Base-by-base conservation (phyloP, 2,797 vertebrate genomes). In the Xiphorhynchus erythropygius region DNA sequence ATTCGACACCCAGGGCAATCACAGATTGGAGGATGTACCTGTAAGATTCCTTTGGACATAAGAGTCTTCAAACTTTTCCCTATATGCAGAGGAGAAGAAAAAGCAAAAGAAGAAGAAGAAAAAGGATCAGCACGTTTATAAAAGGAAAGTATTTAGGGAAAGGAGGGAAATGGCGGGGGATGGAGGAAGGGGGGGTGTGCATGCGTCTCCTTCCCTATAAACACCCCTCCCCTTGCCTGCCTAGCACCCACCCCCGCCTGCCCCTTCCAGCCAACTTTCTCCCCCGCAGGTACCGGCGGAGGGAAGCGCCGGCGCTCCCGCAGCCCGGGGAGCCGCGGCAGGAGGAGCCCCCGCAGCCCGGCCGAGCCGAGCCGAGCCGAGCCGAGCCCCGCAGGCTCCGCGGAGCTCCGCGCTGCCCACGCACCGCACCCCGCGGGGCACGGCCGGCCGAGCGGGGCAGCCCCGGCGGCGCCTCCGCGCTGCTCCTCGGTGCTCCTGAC, bases 21-120 rank as follows among this genome's bases (percentile, higher is more conserved):
- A 97, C 99, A 99, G 98, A 99, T 99, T 56, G 99, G 99, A 98
- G 99, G 99, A 97, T 99, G 99, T 98, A 99, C 99, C 98, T 99
- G 99, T 98, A 99, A 99, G 98, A 99, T 99, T 98, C 99, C 99
- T 98, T 99, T 99, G 98, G 99, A 99, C 99, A 99, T 99, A 97
- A 99, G 99, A 96, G 99, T 99, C 99, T 99, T 99, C 98, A 99
- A 98, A 98, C 99, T 99, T 98, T 99, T 99, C 95, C 99, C 99
- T 99, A 96, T 46, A 76, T 75, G 97, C 77, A 89, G 87, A 96
- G 16, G 2, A 91, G 89, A 68, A 82, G n/a, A 90, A 68, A 87
- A 83, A 93, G 50, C 33, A 78, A 23, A 41, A 69, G 28, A 41
- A 23, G 5, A 44, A 23, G 5, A 42, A 93, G 80, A 94, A 41